phyloP scores from a whole-genome alignment of 2,888 invertebrate species.

The Anthophora plumipes region DNA sequence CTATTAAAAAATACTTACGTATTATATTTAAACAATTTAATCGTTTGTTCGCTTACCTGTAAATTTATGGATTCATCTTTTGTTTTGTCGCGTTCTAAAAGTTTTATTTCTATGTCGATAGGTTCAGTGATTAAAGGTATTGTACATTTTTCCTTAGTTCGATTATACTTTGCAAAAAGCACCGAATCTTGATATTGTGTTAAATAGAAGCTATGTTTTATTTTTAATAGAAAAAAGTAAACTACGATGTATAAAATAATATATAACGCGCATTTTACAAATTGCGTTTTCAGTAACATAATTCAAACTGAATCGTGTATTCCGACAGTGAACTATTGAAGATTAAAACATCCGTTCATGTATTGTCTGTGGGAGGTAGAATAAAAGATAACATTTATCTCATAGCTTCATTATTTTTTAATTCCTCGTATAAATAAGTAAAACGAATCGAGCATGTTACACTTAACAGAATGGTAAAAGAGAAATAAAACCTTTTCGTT shows the following conservation, averaged over 20 bases:
- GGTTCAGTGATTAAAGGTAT: conserved; percentile 14
- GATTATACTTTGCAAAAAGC: conserved; percentile 18
- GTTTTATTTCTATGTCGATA: conserved; percentile 42
- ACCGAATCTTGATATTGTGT: conserved; percentile 4
- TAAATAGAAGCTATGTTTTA: conserved; percentile 24
- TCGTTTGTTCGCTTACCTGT: conserved; percentile 52
- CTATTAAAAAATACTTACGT: conserved; percentile 47
- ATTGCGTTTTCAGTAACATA: conserved; percentile 65
- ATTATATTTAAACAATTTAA: not conserved
- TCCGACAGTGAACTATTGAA: conserved; percentile 19
- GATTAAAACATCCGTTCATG: conserved; percentile 52
- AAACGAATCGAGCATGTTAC: not conserved
- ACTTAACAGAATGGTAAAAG: conserved; percentile 16
- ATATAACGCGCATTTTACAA: conserved; percentile 66
- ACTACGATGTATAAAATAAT: conserved; percentile 59
- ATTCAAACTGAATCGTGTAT: conserved; percentile 37
- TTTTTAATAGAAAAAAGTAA: conserved; percentile 47
- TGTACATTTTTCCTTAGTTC: conserved; percentile 8
- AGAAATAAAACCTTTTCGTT: conserved; percentile 28
- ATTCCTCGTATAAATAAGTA: too few relatives aligned
- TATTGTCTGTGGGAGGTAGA: conserved; percentile 41
- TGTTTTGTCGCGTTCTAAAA: conserved; percentile 39
- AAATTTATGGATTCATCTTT: conserved; percentile 40
- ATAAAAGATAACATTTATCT: conserved; percentile 61
- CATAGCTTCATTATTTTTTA: too few relatives aligned